Evolutionary conservation across 2,888 invertebrate genomes (phyloP).

Genomic region (Ceratothoa steindachneri): DNA sequence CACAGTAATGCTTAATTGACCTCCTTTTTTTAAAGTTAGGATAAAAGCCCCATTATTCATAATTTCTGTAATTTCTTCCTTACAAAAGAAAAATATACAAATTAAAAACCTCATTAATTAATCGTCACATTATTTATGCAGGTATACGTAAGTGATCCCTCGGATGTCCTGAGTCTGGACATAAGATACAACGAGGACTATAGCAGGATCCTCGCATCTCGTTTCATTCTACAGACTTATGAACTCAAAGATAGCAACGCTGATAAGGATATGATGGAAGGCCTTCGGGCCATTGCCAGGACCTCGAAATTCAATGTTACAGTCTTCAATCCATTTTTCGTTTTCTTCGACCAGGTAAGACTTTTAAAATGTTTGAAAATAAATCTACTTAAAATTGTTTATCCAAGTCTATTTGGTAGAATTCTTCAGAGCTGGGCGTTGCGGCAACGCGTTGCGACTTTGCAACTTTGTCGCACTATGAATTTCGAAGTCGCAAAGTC

Average conservation of each 20-base stretch:
- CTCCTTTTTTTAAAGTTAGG: no score
- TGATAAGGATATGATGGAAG: slow-evolving; percentile 50
- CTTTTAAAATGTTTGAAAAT: neutral
- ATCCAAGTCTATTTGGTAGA: no score
- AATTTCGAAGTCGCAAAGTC: no score
- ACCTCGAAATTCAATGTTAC: slow-evolving; percentile 58
- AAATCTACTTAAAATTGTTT: neutral
- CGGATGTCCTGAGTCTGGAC: slow-evolving; percentile 1
- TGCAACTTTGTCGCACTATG: no score
- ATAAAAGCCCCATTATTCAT: no score
- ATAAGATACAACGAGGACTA: slow-evolving; percentile 50
- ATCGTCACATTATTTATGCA: neutral
- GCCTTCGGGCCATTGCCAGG: slow-evolving; percentile 49
- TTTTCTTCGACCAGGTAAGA: slow-evolving; percentile 70
- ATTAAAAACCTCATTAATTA: neutral
- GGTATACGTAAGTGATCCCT: slow-evolving; percentile 5
- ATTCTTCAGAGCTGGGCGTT: no score
- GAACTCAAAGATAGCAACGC: slow-evolving; percentile 50
- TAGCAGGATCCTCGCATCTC: slow-evolving; percentile 50
- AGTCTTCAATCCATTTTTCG: slow-evolving; percentile 91
- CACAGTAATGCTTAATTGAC: no score
- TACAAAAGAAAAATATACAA: slow-evolving; percentile 72
- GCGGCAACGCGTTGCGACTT: no score
- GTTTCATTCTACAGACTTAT: slow-evolving; percentile 51
- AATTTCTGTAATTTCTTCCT: no score